Conservation (phyloP, 2,113 vertebrate genomes). For the Scomber japonicus region DNA sequence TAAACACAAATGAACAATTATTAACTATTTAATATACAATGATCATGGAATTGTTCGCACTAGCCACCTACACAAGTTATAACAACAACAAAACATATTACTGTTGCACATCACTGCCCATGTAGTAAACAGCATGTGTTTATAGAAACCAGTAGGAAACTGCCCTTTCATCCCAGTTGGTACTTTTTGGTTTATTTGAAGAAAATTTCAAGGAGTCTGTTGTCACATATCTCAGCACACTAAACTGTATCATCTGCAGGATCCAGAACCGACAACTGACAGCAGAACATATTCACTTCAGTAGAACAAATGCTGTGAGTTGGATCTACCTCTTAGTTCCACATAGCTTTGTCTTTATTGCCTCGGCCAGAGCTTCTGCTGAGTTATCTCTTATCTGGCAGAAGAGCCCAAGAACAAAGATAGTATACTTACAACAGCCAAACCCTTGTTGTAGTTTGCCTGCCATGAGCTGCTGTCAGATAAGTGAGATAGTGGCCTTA, state of each 20-base stretch:
- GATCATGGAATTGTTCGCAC: not conserved
- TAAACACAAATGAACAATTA: not conserved
- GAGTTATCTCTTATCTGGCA: not conserved
- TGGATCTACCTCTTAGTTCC: not conserved
- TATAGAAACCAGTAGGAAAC: not conserved
- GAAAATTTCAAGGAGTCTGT: not conserved
- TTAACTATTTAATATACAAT: not conserved
- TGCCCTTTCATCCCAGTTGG: conserved; percentile 8
- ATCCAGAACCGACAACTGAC: not conserved
- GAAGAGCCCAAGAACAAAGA: not conserved
- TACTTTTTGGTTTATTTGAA: not conserved
- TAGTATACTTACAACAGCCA: not conserved
- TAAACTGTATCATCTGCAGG: not conserved
- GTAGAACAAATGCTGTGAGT: not conserved
- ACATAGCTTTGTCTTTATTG: no score
- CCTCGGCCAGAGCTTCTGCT: not conserved
- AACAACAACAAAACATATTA: not conserved
- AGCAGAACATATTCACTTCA: not conserved
- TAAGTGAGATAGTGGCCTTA: not conserved
- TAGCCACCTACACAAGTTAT: conserved; percentile 13
- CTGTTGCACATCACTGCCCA: conserved; percentile 33
- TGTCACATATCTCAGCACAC: not conserved
- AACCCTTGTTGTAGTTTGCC: not conserved
- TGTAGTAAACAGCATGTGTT: conserved; percentile 23
- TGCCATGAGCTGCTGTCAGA: not conserved